These are phyloP conservation scores for Tokudaia muenninki DNA, from an alignment of 2,797 vertebrate genomes.

Conservation along the genomic window DNA sequence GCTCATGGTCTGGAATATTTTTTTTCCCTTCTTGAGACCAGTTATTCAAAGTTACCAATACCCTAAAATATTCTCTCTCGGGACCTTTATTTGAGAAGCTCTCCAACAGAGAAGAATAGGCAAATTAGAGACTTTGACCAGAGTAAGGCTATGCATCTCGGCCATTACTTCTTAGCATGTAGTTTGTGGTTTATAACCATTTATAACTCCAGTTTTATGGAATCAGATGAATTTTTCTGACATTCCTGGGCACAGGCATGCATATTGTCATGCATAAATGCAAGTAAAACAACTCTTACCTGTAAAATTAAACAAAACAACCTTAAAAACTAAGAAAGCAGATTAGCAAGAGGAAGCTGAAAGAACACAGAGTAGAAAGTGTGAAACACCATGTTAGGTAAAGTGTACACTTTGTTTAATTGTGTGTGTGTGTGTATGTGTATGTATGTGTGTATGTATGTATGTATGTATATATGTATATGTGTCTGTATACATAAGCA, in stretches of 20 bases:
- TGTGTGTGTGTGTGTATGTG: no score
- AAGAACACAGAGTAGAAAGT: no score
- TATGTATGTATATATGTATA: no score
- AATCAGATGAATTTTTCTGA: background rate
- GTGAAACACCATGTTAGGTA: no score
- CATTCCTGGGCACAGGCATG: no score
- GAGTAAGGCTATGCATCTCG: background rate
- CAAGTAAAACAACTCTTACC: background rate
- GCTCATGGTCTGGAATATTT: background rate
- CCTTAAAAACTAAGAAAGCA: no score
- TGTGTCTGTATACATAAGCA: no score
- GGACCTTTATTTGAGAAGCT: background rate
- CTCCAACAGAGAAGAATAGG: background rate
- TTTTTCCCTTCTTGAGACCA: background rate
- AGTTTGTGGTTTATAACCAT: background rate
- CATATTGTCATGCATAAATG: background rate
- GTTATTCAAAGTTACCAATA: conserved; percentile 6
- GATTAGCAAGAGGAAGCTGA: no score
- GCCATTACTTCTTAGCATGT: background rate
- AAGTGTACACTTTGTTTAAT: no score
- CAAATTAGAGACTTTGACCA: background rate
- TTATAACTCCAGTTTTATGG: background rate
- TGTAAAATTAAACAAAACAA: no score
- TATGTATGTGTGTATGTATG: no score
- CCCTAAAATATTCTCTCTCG: background rate